Conservation (phyloP, 1,140 invertebrate genomes). For the Habropoda laboriosa region DNA sequence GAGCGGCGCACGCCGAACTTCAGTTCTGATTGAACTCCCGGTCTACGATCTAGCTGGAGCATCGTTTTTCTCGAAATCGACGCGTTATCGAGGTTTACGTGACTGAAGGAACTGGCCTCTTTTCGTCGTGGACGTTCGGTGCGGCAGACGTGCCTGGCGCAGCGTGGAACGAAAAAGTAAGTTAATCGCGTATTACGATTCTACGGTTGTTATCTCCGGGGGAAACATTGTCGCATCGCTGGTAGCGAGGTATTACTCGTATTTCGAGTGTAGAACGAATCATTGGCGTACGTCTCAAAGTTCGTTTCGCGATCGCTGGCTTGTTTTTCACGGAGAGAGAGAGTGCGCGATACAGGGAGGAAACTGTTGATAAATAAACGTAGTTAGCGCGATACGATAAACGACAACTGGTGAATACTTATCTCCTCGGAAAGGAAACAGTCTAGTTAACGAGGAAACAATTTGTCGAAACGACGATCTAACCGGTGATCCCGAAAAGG, state of each 20-base stretch:
- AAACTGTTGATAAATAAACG: neutral
- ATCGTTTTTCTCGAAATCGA: too few relatives aligned
- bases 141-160: too few relatives aligned
- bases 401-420: neutral
- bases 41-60: neutral
- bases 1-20: neutral
- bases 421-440: slow-evolving; percentile 16
- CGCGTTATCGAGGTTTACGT: neutral
- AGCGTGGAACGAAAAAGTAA: neutral
- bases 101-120: neutral
- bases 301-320: too few relatives aligned
- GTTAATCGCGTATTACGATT: neutral
- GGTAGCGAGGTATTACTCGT: too few relatives aligned
- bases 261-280: too few relatives aligned
- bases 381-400: neutral
- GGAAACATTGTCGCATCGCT: too few relatives aligned
- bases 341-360: too few relatives aligned
- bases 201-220: too few relatives aligned
- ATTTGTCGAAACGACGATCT: too few relatives aligned
- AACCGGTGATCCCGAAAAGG: too few relatives aligned
- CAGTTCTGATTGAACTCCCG: slow-evolving; percentile 12
- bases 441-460: neutral
- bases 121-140: neutral
- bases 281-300: too few relatives aligned
- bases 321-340: too few relatives aligned